phyloP scores from a whole-genome alignment of 2,797 vertebrate genomes.

The Halcyon chelicuti region DNA sequence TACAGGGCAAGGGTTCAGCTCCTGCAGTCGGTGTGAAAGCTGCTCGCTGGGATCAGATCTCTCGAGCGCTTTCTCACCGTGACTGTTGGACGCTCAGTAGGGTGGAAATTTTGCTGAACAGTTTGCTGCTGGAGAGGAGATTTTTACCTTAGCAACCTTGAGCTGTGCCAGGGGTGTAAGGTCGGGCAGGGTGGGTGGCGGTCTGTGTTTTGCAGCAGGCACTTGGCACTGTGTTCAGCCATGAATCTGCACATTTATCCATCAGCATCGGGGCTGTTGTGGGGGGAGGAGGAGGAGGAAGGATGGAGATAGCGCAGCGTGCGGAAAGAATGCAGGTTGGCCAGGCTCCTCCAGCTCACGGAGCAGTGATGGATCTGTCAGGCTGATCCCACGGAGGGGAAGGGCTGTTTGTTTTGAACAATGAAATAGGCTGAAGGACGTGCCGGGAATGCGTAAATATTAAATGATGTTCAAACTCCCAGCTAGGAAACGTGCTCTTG shows the following conservation, averaged over 20 bases:
- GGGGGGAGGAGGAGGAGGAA: neutral
- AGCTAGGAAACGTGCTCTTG: neutral
- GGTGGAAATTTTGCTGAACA: neutral
- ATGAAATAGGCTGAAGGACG: neutral
- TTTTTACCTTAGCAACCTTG: neutral
- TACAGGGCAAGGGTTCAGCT: neutral
- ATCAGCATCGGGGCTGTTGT: neutral
- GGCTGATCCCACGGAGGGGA: neutral
- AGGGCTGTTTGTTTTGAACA: neutral
- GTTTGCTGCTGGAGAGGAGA: neutral
- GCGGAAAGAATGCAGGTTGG: neutral
- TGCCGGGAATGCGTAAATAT: neutral
- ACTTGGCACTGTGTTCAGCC: neutral
- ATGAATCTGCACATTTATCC: neutral
- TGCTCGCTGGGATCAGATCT: neutral
- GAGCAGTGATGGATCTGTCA: neutral
- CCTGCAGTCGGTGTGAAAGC: neutral
- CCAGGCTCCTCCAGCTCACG: neutral
- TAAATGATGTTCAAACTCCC: neutral
- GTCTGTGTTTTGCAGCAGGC: neutral
- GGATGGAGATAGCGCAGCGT: neutral
- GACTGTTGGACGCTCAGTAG: neutral
- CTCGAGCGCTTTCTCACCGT: accelerated
- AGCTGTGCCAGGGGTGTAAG: neutral
- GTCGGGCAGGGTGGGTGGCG: neutral